Base-by-base conservation (phyloP, 2,888 invertebrate species). In the Perizoma flavofasciatum region DNA sequence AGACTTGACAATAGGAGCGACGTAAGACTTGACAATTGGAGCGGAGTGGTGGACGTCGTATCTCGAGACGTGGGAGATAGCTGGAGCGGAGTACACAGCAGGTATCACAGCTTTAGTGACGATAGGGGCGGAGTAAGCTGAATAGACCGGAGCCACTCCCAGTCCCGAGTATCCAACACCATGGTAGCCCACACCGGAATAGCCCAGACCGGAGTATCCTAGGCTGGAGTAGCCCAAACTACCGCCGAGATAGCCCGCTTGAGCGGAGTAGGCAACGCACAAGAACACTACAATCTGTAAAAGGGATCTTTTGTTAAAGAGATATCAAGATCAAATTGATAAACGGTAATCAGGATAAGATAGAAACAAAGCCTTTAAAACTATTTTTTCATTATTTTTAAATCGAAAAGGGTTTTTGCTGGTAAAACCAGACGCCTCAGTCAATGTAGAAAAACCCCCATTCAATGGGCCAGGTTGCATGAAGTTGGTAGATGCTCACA, bases 21-120 rank as follows among this genome's bases (percentile, higher is more conserved):
- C 72, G 49, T 79, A 80, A 4, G 81, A 73, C 52, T 75, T 78
- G 33, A 78, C 69, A 9, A 78, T 35, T 0, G 81, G 81, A 4
- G 82, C 66, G 0, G 78, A 73, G 59, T 82, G 83, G 4, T 82
- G 83, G 0, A 82, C 73, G 62, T 79, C 78, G 67, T 82, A 82
- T 49, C 81, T 82, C 3, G 84, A 84, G 0, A 84, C 80, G 8
- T 76, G 71, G 0, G 85, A 85, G 9, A 83, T 47, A 0, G 83
- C 83, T 37, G 75, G 79, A 4, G 77, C 70, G 41, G 77, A 70
- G 5, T 78, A 74, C n/a, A 73, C 66, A 37, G 75, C 65, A 5
- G 79, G 78, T n/a, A 76, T 63, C 10, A 77, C 71, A 5, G 78
- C 53, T 45, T 77, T 79, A 1, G 71, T 62, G 4, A 78, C 71